Evolutionary conservation across 2,888 invertebrate species (phyloP), one percentile per base, ranked within the genome.

Genomic region (Drosophila quinaria): DNA sequence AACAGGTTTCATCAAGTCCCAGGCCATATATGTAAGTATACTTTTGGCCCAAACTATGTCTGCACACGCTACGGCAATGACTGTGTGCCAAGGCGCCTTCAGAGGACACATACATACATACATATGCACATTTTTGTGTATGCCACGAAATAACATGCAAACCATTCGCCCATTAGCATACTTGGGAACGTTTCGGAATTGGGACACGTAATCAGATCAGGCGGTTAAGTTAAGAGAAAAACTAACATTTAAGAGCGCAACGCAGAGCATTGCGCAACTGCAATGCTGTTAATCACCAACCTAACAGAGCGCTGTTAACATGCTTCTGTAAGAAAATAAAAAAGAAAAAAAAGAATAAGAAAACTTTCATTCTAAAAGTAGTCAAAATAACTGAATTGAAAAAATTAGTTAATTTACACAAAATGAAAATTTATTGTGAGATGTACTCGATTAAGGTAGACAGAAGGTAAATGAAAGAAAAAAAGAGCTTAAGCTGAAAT

Each of bases 1-100:
- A 84, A 84, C 87, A 84, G 84, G 84, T 87, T 78, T 82, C 75
- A 79, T 72, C 76, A 76, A 81, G 76, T 82, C 69, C 70, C 72
- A 39, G 63, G 37, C 50, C 65, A 67, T 63, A 67, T 50, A 67
- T 63, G 65, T 50, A 74, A 22, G 5, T 60, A 60, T 62, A 59
- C 65, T 60, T 63, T 66, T 33, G 63, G 42, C 3, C 25, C 10
- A 35, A 66, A 70, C 47, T 56, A 54, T 46, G 68, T 56, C 63
- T 49, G 49, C 25, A 46, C 75, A 75, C 68, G 63, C 71, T 46
- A 64, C n/a, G 37, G 19, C 39, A 25, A 44, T 25, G 51, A n/a
- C 50, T 8, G 56, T 44, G 47, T 60, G 42, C 31, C 37, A 29
- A 62, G 55, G 52, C 66, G 76, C 54, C 87, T 49, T 50, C 52